These are phyloP conservation scores for Bhutanitis thaidina DNA, from an alignment of 2,888 invertebrate genomes.

Conservation along the genomic window DNA sequence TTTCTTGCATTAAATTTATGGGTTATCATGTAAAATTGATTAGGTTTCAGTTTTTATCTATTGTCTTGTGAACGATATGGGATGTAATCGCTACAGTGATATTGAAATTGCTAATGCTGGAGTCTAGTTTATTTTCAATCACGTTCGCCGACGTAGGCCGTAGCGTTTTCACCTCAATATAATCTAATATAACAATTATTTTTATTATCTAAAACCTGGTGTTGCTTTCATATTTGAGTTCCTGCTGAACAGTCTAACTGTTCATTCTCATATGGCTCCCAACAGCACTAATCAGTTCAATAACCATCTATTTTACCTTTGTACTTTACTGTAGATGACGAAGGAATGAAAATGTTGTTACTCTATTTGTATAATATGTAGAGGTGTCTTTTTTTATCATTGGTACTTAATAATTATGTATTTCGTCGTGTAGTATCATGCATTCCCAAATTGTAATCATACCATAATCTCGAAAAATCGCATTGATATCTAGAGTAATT, in stretches of 20 bases:
- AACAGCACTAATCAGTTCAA: constrained; percentile 25
- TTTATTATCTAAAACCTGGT: constrained; percentile 71
- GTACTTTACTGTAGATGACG: constrained; percentile 50
- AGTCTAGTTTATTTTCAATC: neutral
- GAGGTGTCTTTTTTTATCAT: constrained; percentile 57
- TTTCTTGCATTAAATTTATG: too few species aligned
- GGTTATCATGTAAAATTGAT: neutral
- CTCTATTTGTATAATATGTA: constrained; percentile 66
- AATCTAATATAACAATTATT: constrained; percentile 59
- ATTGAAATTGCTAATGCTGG: neutral
- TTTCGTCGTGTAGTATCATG: constrained; percentile 70
- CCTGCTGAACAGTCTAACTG: constrained; percentile 15
- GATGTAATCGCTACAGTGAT: neutral
- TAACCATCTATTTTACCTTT: constrained; percentile 52
- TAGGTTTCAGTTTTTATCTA: neutral
- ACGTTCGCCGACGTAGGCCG: neutral
- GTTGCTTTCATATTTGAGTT: constrained; percentile 35
- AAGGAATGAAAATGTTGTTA: constrained; percentile 41
- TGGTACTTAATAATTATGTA: constrained; percentile 76
- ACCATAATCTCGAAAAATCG: constrained; percentile 66
- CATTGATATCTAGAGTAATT: constrained; percentile 71
- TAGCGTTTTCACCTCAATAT: constrained; percentile 22
- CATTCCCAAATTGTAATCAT: constrained; percentile 77
- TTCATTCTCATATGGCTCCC: constrained; percentile 22
- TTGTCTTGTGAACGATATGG: neutral